A percentile compares a stretch with the other conserved stretches of the same genome.
phyloP scores from a whole-genome alignment of 2,113 vertebrate species.

The Microtus richardsoni region DNA sequence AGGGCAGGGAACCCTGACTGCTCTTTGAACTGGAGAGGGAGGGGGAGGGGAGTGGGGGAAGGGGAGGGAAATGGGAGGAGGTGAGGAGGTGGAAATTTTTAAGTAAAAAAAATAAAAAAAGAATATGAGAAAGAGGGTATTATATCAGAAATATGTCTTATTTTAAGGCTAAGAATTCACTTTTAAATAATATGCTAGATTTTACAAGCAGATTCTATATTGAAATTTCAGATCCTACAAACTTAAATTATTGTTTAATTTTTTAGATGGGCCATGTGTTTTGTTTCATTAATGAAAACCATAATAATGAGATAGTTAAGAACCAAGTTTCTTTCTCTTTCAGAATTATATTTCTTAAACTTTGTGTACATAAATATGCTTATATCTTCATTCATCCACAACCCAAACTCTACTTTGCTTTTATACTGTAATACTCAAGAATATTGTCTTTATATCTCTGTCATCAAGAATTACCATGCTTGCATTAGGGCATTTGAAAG shows the following conservation, averaged over 20 bases:
- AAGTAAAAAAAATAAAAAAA: not conserved
- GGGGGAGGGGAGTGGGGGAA: accelerated
- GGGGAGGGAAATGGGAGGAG: too few relatives aligned
- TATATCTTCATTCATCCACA: not conserved
- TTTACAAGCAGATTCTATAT: not conserved
- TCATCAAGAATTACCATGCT: not conserved
- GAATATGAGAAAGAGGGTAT: not conserved
- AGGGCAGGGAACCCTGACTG: too few relatives aligned
- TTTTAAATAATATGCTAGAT: not conserved
- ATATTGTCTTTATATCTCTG: not conserved
- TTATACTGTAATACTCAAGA: not conserved
- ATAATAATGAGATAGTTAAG: not conserved
- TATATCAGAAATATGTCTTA: not conserved
- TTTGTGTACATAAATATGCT: not conserved
- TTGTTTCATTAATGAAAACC: not conserved
- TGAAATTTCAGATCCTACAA: not conserved
- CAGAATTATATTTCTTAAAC: not conserved
- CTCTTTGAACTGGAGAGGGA: too few relatives aligned
- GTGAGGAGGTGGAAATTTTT: too few relatives aligned
- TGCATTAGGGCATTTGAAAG: not conserved
- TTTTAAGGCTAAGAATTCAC: not conserved
- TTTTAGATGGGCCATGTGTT: not conserved
- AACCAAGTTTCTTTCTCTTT: constrained; percentile 6
- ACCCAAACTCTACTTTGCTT: not conserved
- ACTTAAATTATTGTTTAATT: not conserved